Base-by-base conservation (phyloP, 2,113 vertebrate species). In the Heliornis fulica region DNA sequence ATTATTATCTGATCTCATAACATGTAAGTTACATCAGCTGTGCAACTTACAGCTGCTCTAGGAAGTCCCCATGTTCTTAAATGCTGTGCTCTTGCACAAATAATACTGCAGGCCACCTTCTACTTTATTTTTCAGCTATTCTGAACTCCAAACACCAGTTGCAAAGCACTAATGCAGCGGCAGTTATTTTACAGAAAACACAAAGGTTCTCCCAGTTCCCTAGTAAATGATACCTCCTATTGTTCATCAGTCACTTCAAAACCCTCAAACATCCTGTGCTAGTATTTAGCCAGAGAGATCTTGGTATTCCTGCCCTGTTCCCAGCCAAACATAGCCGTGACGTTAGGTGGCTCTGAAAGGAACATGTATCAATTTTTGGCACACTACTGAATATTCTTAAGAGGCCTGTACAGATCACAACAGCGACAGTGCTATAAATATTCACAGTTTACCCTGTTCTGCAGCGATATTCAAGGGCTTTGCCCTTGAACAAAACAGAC, bases 401-500 rank as follows among this genome's bases (percentile, higher is more conserved):
- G 82, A 71, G 76, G 74, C 18, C 57, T 89, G 76, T 83, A 93
- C 15, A 36, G 90, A 95, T 93, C 76, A 71, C 89, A 96, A 77
- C 19, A 85, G 85, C 82, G 80, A 76, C 64, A 70, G 34, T 0
- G 8, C 83, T 81, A 94, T 93, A 92, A 95, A 93, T 95, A 96
- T 95, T 96, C 93, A 89, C 91, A 72, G 46, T 87, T 59, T 51
- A 77, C 1, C 7, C 59, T 85, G 19, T 78, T 95, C 77, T 70
- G 81, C 70, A 70, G 66, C 51, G 61, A 36, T 63, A 41, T 85
- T 96, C 83, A 89, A 32, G 41, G 31, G 65, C 70, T 95, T 88
- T 93, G 96, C 63, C 96, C 89, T 95, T 96, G 94, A 96, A 93
- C 89, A 80, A 83, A 96, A 89, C 28, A 94, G 48, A 85, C 36